Conservation (phyloP, 2,113 vertebrate genomes). For the Aythya baeri region DNA sequence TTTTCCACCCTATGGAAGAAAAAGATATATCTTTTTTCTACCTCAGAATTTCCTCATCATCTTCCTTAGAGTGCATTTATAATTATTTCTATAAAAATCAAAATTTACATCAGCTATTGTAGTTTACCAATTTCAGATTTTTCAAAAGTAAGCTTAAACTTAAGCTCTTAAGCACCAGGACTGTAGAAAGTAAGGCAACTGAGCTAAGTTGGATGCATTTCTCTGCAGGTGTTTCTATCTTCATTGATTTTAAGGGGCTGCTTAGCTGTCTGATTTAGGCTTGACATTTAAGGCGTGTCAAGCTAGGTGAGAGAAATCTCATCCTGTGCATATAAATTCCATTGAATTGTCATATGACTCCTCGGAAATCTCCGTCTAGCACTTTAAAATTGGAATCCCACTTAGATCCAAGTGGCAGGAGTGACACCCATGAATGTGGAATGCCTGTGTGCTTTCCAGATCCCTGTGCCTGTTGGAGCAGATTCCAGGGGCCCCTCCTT, state of each 20-base stretch:
- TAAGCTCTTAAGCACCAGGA: background rate
- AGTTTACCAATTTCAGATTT: background rate
- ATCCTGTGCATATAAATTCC: background rate
- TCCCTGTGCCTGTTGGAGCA: background rate
- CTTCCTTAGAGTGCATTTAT: background rate
- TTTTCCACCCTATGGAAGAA: slow-evolving; percentile 89
- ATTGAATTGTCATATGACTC: background rate
- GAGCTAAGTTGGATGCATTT: background rate
- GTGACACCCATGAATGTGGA: background rate
- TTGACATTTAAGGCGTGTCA: background rate
- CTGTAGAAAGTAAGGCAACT: background rate
- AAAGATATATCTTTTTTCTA: background rate
- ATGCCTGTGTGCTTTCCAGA: background rate
- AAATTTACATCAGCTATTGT: background rate
- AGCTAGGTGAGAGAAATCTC: background rate
- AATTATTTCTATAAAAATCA: background rate
- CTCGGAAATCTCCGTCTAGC: background rate
- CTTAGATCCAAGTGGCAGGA: background rate
- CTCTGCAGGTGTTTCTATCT: background rate
- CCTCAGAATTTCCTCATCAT: background rate
- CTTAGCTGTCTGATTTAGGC: background rate
- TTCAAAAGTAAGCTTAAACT: background rate
- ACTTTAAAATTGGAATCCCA: background rate
- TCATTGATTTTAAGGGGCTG: background rate
- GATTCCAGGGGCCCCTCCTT: slow-evolving; percentile 48